Evolutionary conservation across 2,113 vertebrate species (phyloP).

Genomic region (Megatriorchis doriae): DNA sequence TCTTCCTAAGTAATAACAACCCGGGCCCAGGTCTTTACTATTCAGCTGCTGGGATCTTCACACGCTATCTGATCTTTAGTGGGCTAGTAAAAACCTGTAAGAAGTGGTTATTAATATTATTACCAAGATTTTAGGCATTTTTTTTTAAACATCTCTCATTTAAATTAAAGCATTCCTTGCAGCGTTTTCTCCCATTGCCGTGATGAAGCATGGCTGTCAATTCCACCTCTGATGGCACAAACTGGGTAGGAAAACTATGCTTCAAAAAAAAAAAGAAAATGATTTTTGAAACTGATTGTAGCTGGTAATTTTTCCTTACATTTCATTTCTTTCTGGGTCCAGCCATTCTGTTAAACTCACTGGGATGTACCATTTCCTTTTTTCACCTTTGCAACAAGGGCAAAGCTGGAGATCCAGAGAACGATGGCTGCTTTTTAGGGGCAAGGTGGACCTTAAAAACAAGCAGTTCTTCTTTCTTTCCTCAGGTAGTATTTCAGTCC

Average conservation of each 20-base stretch:
- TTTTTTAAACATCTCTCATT: constrained; percentile 37
- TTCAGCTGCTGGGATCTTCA: constrained; percentile 33
- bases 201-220: constrained; percentile 23
- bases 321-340: neutral
- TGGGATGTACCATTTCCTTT: neutral
- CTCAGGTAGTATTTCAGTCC: constrained; percentile 57
- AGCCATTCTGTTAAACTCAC: constrained; percentile 12
- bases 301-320: neutral
- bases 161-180: constrained; percentile 55
- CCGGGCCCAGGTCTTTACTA: neutral
- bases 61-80: constrained; percentile 35
- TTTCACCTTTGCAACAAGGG: neutral
- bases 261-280: constrained; percentile 44
- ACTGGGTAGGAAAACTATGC: constrained; percentile 23
- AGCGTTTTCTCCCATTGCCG: constrained; percentile 10
- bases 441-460: neutral
- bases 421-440: neutral
- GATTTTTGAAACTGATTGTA: neutral
- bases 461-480: constrained; percentile 24
- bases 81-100: constrained; percentile 37
- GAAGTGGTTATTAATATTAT: constrained; percentile 63
- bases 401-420: neutral
- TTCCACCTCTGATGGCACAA: neutral
- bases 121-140: constrained; percentile 31
- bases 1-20: constrained; percentile 32